Evolutionary conservation across 2,797 vertebrate species (phyloP), one percentile per base, ranked within the genome.

Genomic region (Myotis daubentonii): DNA sequence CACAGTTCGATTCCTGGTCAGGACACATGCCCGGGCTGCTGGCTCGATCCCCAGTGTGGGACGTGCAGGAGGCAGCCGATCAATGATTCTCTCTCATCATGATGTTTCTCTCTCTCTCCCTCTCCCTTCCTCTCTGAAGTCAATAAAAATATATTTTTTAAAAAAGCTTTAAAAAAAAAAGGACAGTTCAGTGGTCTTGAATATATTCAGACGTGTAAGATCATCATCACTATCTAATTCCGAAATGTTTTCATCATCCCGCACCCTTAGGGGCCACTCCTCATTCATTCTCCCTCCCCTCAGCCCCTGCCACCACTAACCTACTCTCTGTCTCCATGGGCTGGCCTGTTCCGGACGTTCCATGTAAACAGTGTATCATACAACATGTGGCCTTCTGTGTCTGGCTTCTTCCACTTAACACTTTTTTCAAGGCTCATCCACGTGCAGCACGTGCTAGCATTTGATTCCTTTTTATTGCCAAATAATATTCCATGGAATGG

Each of bases 391-490:
- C 23, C 51, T 44, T 62, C n/a, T 51, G n/a, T 8, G 28, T 70
- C 65, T 47, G 49, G 65, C 30, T 94, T 68, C 78, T 66, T 65
- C 86, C 41, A 8, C 55, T 36, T 15, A 36, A 53, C 19, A 33
- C 9, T 30, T 51, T 51, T 60, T 49, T 22, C 51, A 78, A 74
- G 23, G 70, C 68, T 87, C 38, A 19, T 49, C 33, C 49, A 11
- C 0, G 57, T 0, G 8, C 1, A 41, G 55, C 13, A 16, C 1
- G 0, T 47, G 16, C 41, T 70, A 13, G 41, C 38, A 53, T 47
- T 23, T 44, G 36, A 41, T 22, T 55, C 71, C 78, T 80, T 53
- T 65, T 86, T 47, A n/a, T 36, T 36, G 87, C 41, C 79, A 57
- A 66, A 68, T 36, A 38, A 33, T 28, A 36, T 17, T 76, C 65